These are phyloP conservation scores for Metalampra italica DNA, from an alignment of 2,888 invertebrate species.

Conservation along the genomic window DNA sequence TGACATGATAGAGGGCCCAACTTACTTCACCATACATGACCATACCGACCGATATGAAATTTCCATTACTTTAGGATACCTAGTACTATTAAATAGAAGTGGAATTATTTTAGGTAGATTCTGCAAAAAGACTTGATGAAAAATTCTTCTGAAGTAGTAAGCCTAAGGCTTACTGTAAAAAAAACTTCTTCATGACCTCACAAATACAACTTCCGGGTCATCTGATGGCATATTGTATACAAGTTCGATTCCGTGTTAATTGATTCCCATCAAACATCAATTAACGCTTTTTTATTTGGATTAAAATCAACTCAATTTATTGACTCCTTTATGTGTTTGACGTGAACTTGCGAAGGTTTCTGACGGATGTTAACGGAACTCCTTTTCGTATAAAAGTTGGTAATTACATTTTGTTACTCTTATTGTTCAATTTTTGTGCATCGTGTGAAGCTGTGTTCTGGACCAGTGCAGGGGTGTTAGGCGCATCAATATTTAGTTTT, in stretches of 20 bases:
- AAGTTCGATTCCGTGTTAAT: constrained; percentile 23
- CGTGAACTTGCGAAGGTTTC: constrained; percentile 38
- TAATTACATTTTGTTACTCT: background rate
- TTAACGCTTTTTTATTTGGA: constrained; percentile 34
- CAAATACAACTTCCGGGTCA: constrained; percentile 15
- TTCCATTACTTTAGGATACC: no score
- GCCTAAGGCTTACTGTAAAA: background rate
- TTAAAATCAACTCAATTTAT: constrained; percentile 25
- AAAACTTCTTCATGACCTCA: constrained; percentile 8
- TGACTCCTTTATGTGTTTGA: constrained; percentile 32
- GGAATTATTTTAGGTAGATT: no score
- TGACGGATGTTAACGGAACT: constrained; percentile 34
- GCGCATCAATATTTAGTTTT: no score
- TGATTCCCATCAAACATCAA: constrained; percentile 41
- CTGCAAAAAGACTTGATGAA: no score
- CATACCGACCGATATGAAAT: no score
- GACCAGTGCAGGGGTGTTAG: no score
- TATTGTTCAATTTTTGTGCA: no score
- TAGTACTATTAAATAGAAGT: no score
- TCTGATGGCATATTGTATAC: constrained; percentile 1
- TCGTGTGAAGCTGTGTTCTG: no score
- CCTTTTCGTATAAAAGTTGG: background rate
- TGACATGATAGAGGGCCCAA: no score
- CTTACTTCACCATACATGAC: no score
- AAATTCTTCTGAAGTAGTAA: no score